Evolutionary conservation across 1,140 invertebrate genomes (phyloP).

Genomic region (Protaetia brevitarsis): DNA sequence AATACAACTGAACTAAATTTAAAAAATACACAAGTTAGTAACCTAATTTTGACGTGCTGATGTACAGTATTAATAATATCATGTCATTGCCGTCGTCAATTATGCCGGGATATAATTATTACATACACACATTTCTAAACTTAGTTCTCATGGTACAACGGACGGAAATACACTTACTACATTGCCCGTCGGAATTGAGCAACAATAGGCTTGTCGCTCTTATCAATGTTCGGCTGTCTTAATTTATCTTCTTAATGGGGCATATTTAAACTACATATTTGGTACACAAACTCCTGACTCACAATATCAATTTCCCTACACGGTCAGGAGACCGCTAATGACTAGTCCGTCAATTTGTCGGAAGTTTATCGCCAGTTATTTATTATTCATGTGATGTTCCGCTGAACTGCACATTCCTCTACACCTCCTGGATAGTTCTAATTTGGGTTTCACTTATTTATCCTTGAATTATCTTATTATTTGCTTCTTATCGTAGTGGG

Average conservation of each 20-base stretch:
- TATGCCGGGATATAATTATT: neutral
- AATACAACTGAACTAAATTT: no score
- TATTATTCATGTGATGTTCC: no score
- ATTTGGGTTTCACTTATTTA: no score
- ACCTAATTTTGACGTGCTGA: no score
- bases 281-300: neutral
- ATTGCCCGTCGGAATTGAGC: neutral
- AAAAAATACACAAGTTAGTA: no score
- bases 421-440: no score
- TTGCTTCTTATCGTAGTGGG: no score
- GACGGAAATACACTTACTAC: neutral
- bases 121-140: neutral
- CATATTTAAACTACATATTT: slow-evolving; percentile 6
- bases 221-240: slow-evolving; percentile 5
- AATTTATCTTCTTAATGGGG: slow-evolving; percentile 5
- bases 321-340: neutral
- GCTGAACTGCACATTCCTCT: no score
- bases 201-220: neutral
- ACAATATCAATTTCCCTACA: neutral
- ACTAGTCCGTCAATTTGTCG: neutral
- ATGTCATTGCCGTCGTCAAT: neutral
- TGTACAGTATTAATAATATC: no score
- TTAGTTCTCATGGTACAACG: neutral
- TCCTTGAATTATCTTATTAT: no score
- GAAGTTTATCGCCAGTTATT: neutral